Percentiles rank a stretch among this genome's conserved stretches.
Evolutionary conservation across 2,797 vertebrate species (phyloP).

Genomic region (Amblyraja radiata): DNA sequence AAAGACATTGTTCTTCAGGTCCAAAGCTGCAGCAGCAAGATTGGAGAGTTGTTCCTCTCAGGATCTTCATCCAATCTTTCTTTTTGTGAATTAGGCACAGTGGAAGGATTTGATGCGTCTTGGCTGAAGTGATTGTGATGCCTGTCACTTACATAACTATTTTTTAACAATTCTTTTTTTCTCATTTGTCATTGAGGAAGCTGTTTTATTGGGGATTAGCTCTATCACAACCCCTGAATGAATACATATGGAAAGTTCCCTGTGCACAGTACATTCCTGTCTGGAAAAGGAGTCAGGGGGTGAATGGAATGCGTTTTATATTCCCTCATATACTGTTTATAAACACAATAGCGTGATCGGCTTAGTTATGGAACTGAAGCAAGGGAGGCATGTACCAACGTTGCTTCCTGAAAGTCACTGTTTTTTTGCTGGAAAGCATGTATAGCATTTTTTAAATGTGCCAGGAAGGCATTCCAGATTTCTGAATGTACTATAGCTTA

Average conservation of each 20-base stretch:
- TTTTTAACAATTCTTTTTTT: background rate
- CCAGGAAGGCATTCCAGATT: constrained; percentile 27
- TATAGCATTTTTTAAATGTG: background rate
- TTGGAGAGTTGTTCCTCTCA: background rate
- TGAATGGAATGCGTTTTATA: constrained; percentile 29
- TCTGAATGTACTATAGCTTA: background rate
- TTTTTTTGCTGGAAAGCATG: constrained; percentile 15
- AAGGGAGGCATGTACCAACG: background rate
- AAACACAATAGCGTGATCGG: constrained; percentile 2
- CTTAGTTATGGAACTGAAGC: constrained; percentile 14
- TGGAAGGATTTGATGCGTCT: constrained; percentile 1
- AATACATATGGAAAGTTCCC: constrained; percentile 22
- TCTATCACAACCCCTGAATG: background rate
- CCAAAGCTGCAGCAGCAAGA: background rate
- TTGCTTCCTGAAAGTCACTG: constrained; percentile 20
- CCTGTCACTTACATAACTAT: background rate
- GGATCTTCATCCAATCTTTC: background rate
- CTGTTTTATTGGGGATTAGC: background rate
- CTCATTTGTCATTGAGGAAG: background rate
- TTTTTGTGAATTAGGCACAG: background rate
- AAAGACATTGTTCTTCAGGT: background rate
- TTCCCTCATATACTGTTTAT: background rate
- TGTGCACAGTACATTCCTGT: background rate
- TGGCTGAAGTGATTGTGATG: background rate
- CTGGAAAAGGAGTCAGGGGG: background rate